These are phyloP conservation scores for Sitta europaea DNA, from an alignment of 2,113 vertebrate genomes.

Conservation along the genomic window DNA sequence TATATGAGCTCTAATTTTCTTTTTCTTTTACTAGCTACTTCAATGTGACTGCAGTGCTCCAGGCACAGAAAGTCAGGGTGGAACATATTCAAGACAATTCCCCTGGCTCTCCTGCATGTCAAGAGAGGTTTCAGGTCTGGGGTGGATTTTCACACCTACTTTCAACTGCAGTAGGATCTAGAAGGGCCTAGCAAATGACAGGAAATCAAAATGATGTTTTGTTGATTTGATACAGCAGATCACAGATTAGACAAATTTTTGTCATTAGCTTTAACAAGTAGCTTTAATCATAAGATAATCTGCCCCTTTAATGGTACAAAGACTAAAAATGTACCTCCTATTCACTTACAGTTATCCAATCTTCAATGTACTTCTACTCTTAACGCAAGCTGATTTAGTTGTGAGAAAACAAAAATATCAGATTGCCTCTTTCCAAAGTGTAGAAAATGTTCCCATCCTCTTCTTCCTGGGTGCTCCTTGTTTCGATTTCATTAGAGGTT, in stretches of 20 bases:
- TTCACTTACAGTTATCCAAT: neutral
- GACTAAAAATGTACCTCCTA: neutral
- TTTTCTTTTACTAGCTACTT: neutral
- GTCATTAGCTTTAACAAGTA: neutral
- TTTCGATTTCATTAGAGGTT: neutral
- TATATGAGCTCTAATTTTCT: neutral
- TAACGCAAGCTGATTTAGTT: neutral
- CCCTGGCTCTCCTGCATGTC: neutral
- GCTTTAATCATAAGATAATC: rapidly evolving
- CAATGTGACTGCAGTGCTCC: neutral
- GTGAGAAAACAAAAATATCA: neutral
- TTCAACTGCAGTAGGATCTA: neutral
- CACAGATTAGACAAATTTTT: neutral
- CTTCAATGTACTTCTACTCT: neutral
- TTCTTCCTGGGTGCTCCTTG: neutral
- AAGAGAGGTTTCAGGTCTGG: neutral
- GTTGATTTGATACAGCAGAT: neutral
- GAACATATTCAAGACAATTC: neutral
- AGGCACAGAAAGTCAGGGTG: neutral
- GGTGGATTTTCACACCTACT: neutral
- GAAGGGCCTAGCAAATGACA: neutral
- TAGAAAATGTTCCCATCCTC: neutral
- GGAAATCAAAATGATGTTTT: neutral
- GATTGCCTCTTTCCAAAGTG: neutral
- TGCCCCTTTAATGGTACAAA: neutral